Evolutionary conservation across 2,888 invertebrate genomes (phyloP).

Genomic region (Dolichopus griseipennis): DNA sequence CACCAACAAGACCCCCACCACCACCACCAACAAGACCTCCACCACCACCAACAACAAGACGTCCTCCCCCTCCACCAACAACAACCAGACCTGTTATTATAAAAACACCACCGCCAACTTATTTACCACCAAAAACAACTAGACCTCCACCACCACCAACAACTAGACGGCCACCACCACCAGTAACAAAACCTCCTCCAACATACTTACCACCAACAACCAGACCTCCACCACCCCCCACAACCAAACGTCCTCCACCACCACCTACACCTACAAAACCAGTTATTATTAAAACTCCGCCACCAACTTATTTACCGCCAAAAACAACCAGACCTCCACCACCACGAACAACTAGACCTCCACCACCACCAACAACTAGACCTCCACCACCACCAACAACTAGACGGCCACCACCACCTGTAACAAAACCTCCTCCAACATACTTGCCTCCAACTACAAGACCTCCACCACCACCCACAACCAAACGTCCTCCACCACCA

Average conservation of each 20-base stretch:
- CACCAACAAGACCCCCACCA: slow-evolving; percentile 8
- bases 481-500: background rate
- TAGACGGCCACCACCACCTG: background rate
- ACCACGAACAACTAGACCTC: background rate
- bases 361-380: background rate
- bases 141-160: slow-evolving; percentile 16
- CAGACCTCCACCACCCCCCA: background rate
- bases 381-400: background rate
- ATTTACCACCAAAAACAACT: background rate
- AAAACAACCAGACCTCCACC: background rate
- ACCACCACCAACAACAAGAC: slow-evolving; percentile 11
- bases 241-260: background rate
- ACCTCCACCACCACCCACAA: background rate
- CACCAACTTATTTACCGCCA: background rate
- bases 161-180: slow-evolving; percentile 15
- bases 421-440: background rate
- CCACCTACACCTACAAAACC: background rate
- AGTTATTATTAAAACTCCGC: background rate
- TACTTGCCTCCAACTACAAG: background rate
- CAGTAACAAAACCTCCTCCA: slow-evolving; percentile 15
- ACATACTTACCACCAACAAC: background rate
- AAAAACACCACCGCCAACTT: slow-evolving; percentile 13
- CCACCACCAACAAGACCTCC: slow-evolving; percentile 8
- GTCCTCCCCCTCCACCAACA: slow-evolving; percentile 22
- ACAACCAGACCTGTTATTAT: slow-evolving; percentile 18